Percentiles rank a stretch among this genome's conserved stretches.
Evolutionary conservation across 2,113 vertebrate genomes (phyloP).

Genomic region (Onychostruthus taczanowskii): DNA sequence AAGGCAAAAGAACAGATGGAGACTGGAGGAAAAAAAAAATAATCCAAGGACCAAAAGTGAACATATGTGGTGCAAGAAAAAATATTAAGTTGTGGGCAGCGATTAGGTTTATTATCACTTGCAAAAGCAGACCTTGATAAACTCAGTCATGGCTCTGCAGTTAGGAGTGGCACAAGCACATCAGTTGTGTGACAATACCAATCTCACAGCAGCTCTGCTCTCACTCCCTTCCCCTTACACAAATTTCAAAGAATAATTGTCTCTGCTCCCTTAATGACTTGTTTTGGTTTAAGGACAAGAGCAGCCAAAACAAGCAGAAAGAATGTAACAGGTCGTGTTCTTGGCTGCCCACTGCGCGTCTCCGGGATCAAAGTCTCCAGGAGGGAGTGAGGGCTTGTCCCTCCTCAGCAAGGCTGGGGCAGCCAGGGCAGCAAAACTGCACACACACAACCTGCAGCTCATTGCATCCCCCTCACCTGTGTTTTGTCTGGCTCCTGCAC

Average conservation of each 20-base stretch:
- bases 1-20: slow-evolving; percentile 67
- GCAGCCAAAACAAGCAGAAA: neutral
- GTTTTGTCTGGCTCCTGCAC: neutral
- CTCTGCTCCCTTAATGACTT: neutral
- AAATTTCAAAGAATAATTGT: neutral
- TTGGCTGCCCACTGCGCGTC: neutral
- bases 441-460: neutral
- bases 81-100: slow-evolving; percentile 60
- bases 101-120: slow-evolving; percentile 59
- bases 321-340: neutral
- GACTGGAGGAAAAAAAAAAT: neutral
- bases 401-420: neutral
- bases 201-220: neutral
- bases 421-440: neutral
- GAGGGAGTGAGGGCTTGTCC: neutral
- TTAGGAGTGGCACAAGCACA: neutral
- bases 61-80: slow-evolving; percentile 62
- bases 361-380: neutral
- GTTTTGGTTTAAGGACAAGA: slow-evolving; percentile 4
- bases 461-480: neutral
- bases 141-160: neutral
- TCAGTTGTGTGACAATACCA: neutral
- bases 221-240: neutral
- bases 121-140: slow-evolving; percentile 40
- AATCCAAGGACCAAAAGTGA: slow-evolving; percentile 49